Conservation (phyloP, 2,888 invertebrate genomes). For the Melanotus villosus region DNA sequence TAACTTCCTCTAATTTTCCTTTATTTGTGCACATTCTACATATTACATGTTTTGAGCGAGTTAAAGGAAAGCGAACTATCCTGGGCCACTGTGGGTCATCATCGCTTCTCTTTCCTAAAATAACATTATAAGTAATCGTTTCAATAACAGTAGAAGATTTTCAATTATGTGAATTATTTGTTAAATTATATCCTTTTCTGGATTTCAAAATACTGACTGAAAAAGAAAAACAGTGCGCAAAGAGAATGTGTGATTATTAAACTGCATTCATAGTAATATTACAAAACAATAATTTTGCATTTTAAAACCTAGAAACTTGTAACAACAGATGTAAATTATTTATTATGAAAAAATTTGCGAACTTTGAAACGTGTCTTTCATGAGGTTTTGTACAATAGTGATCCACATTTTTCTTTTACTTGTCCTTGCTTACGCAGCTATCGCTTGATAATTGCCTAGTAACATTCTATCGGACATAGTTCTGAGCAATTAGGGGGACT, state of each 20-base stretch:
- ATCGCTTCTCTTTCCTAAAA: slow-evolving; percentile 66
- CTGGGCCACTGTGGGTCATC: slow-evolving; percentile 82
- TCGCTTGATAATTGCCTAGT: slow-evolving; percentile 1
- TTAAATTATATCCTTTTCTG: too few relatives aligned
- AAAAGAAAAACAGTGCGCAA: neutral
- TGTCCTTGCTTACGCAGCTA: neutral
- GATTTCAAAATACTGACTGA: too few relatives aligned
- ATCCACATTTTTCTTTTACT: neutral
- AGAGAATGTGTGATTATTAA: neutral
- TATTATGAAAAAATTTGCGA: neutral
- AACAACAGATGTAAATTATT: neutral
- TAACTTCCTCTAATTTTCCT: slow-evolving; percentile 82
- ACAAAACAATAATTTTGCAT: neutral
- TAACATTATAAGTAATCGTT: too few relatives aligned
- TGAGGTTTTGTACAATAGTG: neutral
- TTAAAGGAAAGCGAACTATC: slow-evolving; percentile 79
- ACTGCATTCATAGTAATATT: neutral
- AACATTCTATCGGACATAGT: neutral
- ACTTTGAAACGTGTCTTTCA: neutral
- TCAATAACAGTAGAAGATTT: too few relatives aligned
- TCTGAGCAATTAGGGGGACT: neutral
- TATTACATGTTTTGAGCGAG: slow-evolving; percentile 80
- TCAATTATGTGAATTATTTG: neutral
- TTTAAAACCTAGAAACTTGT: neutral
- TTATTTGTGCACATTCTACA: slow-evolving; percentile 84